These are phyloP conservation scores for Lithosia quadra DNA, from an alignment of 2,888 invertebrate genomes.

Conservation along the genomic window DNA sequence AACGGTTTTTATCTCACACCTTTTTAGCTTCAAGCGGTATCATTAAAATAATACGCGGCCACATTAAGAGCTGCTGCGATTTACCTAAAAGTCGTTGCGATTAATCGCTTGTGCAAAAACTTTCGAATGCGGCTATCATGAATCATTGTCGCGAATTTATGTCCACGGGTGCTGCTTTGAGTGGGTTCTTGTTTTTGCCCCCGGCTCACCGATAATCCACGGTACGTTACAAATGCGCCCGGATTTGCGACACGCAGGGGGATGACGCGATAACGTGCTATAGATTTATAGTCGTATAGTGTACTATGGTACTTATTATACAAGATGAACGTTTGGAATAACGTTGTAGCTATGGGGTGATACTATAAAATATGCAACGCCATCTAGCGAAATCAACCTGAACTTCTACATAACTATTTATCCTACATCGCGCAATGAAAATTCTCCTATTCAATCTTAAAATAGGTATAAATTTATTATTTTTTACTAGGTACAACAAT, in stretches of 20 bases:
- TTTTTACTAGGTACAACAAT: no score
- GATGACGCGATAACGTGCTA: slow-evolving; percentile 58
- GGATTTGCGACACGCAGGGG: slow-evolving; percentile 70
- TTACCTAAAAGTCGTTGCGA: slow-evolving; percentile 71
- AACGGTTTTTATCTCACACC: slow-evolving; percentile 48
- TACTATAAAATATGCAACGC: no score
- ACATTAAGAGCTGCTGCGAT: slow-evolving; percentile 51
- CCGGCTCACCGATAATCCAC: slow-evolving; percentile 65
- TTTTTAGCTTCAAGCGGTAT: slow-evolving; percentile 46
- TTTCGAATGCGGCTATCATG: slow-evolving; percentile 77
- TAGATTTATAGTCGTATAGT: slow-evolving; percentile 46
- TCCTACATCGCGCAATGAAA: no score
- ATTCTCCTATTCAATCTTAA: no score
- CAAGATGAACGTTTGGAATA: background rate
- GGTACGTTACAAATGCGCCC: slow-evolving; percentile 73
- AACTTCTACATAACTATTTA: no score
- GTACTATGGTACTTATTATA: slow-evolving; percentile 36
- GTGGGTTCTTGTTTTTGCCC: slow-evolving; percentile 74
- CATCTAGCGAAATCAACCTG: no score
- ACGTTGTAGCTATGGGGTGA: no score
- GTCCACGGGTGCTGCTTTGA: slow-evolving; percentile 66
- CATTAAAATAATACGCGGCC: slow-evolving; percentile 52
- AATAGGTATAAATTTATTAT: no score
- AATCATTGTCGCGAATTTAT: slow-evolving; percentile 85
- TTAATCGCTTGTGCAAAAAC: slow-evolving; percentile 80